Evolutionary conservation across 2,888 invertebrate species (phyloP), one percentile per base, ranked within the genome.

Genomic region (Meganola albula): DNA sequence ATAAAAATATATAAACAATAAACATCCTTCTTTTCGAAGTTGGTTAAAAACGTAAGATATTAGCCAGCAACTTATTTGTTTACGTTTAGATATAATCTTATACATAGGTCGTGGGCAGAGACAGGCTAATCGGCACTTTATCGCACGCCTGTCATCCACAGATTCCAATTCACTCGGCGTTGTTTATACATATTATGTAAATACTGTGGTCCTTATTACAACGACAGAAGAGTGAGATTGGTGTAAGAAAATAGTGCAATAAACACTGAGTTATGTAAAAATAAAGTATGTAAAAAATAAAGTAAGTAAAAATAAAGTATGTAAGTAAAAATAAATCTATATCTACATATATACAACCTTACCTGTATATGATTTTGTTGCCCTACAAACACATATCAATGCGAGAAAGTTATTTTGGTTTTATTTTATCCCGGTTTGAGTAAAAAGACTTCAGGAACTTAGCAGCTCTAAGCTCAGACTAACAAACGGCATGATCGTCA

Each of bases 51-150:
- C n/a, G n/a, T n/a, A n/a, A n/a, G n/a, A n/a, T n/a, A n/a, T n/a
- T n/a, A n/a, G n/a, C n/a, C n/a, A n/a, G n/a, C n/a, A n/a, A n/a
- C n/a, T 40, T 47, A 41, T 53, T 48, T 48, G 51, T 51, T 42
- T 51, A 43, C 41, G 39, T 40, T 40, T 44, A 44, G 36, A 16
- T 16, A 6, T 16, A 16, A 16, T 4, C 38, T 42, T 35, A 39
- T 41, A 25, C 30, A 42, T 55, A 61, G 60, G 53, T 50, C 44
- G 53, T 46, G 54, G 73, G 70, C 76, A 64, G 75, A 68, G 72
- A 67, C 66, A 58, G 75, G 75, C 77, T 74, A 75, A 77, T 76
- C 76, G 70, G 58, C 73, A 73, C 75, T 73, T 65, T 65, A 74
- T 74, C 76, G 70, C 56, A 20, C 45, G 46, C 42, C 73, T 77